phyloP scores from a whole-genome alignment of 2,797 vertebrate genomes.

The Pogonophryne albipinna region DNA sequence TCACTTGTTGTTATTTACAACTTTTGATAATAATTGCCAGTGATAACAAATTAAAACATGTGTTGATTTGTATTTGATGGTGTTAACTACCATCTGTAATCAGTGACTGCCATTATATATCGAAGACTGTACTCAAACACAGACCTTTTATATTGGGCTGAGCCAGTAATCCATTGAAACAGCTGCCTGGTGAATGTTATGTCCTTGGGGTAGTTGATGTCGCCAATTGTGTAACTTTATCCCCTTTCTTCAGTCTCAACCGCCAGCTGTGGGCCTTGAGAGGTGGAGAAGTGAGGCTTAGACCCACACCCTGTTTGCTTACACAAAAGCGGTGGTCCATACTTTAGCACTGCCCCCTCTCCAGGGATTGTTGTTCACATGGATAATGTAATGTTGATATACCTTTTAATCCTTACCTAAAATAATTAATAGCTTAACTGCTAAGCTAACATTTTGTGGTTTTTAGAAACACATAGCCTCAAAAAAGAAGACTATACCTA shows the following conservation, averaged over 20 bases:
- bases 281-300: slow-evolving; percentile 51
- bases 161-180: slow-evolving; percentile 42
- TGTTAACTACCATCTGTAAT: neutral
- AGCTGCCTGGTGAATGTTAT: slow-evolving; percentile 71
- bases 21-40: neutral
- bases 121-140: slow-evolving; percentile 3
- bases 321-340: slow-evolving; percentile 58
- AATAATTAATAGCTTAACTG: neutral
- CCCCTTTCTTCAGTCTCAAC: slow-evolving; percentile 52
- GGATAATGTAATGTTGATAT: slow-evolving; percentile 24
- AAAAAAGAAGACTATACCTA: neutral
- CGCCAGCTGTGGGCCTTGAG: slow-evolving; percentile 65
- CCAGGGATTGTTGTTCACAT: slow-evolving; percentile 14
- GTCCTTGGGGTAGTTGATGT: slow-evolving; percentile 63
- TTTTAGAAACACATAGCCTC: neutral
- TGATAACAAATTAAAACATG: neutral
- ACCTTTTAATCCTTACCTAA: slow-evolving; percentile 7
- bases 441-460: neutral
- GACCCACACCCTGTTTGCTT: slow-evolving; percentile 61
- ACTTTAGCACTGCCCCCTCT: slow-evolving; percentile 32
- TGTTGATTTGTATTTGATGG: neutral
- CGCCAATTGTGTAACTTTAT: slow-evolving; percentile 69
- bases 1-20: neutral
- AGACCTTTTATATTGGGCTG: slow-evolving; percentile 5
- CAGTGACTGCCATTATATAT: neutral